Evolutionary conservation across 1,140 invertebrate species (phyloP).

Genomic region (Drosophila auraria): DNA sequence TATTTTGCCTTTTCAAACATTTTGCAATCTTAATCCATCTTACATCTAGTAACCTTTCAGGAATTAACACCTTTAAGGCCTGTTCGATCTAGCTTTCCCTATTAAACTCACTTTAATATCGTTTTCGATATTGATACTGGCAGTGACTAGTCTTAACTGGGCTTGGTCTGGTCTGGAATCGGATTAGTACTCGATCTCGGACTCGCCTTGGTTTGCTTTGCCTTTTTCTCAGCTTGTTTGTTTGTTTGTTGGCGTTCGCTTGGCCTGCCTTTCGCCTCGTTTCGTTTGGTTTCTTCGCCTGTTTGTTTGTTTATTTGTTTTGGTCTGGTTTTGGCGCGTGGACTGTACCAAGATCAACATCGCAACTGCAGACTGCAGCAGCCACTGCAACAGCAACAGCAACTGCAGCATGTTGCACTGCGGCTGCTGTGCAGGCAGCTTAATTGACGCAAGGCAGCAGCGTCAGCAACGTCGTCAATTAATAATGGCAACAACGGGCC

Average conservation of each 20-base stretch:
- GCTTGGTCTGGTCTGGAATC: constrained; percentile 14
- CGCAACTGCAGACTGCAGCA: constrained; percentile 6
- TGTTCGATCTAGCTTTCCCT: no score
- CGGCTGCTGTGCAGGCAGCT: constrained; percentile 39
- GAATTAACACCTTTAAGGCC: no score
- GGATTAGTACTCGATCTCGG: constrained; percentile 7
- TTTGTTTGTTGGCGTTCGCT: constrained; percentile 15
- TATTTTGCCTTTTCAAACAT: no score
- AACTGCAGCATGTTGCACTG: constrained; percentile 45
- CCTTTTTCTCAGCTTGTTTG: not conserved
- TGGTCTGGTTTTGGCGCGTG: constrained; percentile 71
- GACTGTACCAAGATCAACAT: constrained; percentile 69
- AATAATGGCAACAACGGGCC: constrained; percentile 42
- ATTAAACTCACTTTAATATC: no score
- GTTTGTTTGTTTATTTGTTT: constrained; percentile 56
- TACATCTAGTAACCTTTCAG: no score
- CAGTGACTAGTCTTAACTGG: not conserved
- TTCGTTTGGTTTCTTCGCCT: constrained; percentile 19
- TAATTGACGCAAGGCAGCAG: constrained; percentile 37
- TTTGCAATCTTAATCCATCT: no score
- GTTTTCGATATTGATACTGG: no score
- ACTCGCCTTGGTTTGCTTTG: constrained; percentile 25
- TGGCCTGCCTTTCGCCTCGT: constrained; percentile 27
- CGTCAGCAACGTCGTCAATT: constrained; percentile 34
- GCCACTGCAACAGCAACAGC: not conserved